Conservation (phyloP, 2,888 invertebrate species). For the Dynastes tityus region DNA sequence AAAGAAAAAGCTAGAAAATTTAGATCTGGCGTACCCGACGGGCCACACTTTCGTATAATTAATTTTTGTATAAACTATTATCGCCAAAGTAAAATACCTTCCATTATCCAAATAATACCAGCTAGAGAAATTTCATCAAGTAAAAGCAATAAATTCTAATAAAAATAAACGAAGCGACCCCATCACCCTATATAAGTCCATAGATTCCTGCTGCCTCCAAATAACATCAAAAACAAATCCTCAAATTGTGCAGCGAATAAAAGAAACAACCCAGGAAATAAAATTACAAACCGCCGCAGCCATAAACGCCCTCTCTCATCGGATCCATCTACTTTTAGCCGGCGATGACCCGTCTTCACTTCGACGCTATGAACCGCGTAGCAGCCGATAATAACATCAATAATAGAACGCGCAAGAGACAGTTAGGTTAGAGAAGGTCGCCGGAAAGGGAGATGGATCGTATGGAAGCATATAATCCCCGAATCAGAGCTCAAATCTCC, state of each 20-base stretch:
- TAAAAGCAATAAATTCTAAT: slow-evolving; percentile 30
- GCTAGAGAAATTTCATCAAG: not conserved
- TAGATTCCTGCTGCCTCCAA: not conserved
- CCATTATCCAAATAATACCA: too few species aligned
- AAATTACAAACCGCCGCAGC: slow-evolving; percentile 12
- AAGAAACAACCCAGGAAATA: slow-evolving; percentile 20
- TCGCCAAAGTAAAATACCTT: too few species aligned
- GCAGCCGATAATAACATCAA: slow-evolving; percentile 5
- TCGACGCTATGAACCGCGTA: not conserved
- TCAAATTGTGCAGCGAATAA: slow-evolving; percentile 33
- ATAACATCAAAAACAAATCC: slow-evolving; percentile 32
- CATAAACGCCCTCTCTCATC: slow-evolving; percentile 5
- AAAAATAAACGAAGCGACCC: slow-evolving; percentile 20
- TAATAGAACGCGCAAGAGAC: slow-evolving; percentile 7
- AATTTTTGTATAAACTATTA: too few species aligned
- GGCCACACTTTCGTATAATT: too few species aligned
- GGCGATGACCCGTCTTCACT: not conserved
- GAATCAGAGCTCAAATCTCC: slow-evolving; percentile 62
- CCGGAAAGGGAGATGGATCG: not conserved
- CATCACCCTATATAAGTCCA: not conserved
- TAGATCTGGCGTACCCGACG: too few species aligned
- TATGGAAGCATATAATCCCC: slow-evolving; percentile 57
- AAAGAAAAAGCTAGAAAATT: too few species aligned
- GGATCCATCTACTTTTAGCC: not conserved
- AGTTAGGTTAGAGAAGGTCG: too few species aligned